Evolutionary conservation across 1,140 invertebrate species (phyloP).

Genomic region (Drosophila bifasciata): DNA sequence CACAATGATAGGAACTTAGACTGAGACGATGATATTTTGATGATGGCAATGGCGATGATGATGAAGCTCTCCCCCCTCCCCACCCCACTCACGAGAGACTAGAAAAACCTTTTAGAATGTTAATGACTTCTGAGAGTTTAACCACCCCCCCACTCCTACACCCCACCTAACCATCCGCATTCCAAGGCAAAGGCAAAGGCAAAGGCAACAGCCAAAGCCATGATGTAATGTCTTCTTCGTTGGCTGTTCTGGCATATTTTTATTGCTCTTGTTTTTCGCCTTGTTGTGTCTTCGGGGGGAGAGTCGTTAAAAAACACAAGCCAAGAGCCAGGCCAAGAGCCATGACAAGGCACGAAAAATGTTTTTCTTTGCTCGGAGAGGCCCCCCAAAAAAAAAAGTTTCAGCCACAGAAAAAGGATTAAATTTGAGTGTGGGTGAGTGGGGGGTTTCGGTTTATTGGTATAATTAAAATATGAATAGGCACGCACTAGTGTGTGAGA

Average conservation of each 20-base stretch:
- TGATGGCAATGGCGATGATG: constrained; percentile 20
- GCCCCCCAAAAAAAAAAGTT: constrained; percentile 1
- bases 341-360: constrained; percentile 63
- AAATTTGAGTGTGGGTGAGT: constrained; percentile 27
- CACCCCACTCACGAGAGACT: constrained; percentile 50
- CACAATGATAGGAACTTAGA: constrained; percentile 21
- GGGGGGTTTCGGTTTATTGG: constrained; percentile 37
- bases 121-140: constrained; percentile 71
- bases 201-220: neutral
- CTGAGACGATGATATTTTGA: constrained; percentile 33
- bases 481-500: constrained; percentile 6
- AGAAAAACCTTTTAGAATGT: constrained; percentile 79
- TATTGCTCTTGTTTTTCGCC: constrained; percentile 65
- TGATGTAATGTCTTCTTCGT: constrained; percentile 49
- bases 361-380: constrained; percentile 9
- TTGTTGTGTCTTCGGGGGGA: constrained; percentile 31
- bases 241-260: constrained; percentile 48
- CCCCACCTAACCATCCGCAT: neutral
- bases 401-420: constrained; percentile 12
- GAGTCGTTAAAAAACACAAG: constrained; percentile 68
- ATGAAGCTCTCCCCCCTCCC: too few species aligned
- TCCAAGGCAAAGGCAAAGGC: neutral
- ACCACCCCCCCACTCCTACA: too few species aligned
- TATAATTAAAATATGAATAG: constrained; percentile 55
- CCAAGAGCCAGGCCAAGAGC: too few species aligned